phyloP scores from a whole-genome alignment of 1,140 invertebrate genomes.

The Melipona quadrifasciata region DNA sequence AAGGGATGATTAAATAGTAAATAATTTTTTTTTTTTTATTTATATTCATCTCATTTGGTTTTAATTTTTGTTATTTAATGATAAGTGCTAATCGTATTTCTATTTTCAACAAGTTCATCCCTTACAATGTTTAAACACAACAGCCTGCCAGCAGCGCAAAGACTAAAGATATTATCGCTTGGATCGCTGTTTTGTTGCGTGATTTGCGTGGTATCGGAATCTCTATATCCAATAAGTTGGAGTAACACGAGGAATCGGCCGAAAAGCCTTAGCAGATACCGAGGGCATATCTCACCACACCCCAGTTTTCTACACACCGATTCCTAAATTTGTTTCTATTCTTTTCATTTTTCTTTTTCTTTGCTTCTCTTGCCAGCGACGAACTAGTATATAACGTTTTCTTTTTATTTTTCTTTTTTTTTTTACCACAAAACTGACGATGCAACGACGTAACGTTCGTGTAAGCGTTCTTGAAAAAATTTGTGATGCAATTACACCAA shows the following conservation, averaged over 20 bases:
- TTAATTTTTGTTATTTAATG: conserved; percentile 61
- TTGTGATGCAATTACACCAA: conserved; percentile 62
- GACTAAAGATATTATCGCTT: conserved; percentile 69
- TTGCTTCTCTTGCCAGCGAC: conserved; percentile 61
- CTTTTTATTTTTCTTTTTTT: background rate
- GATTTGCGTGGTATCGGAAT: background rate
- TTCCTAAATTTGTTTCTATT: conserved; percentile 38
- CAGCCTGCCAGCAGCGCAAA: conserved; percentile 81
- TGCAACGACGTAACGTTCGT: conserved; percentile 65
- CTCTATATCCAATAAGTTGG: background rate
- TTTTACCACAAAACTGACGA: conserved; percentile 64
- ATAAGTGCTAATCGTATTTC: conserved; percentile 62
- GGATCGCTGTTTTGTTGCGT: conserved; percentile 57
- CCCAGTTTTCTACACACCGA: background rate
- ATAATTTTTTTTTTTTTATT: conserved; percentile 49
- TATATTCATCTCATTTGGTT: conserved; percentile 59
- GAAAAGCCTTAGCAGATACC: background rate
- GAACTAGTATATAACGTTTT: conserved; percentile 62
- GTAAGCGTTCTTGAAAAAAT: conserved; percentile 66
- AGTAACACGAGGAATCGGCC: background rate
- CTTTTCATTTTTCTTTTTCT: conserved; percentile 46
- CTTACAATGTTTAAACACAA: conserved; percentile 78
- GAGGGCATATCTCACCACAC: background rate
- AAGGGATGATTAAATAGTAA: conserved; percentile 65
- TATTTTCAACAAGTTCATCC: conserved; percentile 74